Evolutionary conservation across 2,888 invertebrate species (phyloP).

Genomic region (Meandrusa payeni): DNA sequence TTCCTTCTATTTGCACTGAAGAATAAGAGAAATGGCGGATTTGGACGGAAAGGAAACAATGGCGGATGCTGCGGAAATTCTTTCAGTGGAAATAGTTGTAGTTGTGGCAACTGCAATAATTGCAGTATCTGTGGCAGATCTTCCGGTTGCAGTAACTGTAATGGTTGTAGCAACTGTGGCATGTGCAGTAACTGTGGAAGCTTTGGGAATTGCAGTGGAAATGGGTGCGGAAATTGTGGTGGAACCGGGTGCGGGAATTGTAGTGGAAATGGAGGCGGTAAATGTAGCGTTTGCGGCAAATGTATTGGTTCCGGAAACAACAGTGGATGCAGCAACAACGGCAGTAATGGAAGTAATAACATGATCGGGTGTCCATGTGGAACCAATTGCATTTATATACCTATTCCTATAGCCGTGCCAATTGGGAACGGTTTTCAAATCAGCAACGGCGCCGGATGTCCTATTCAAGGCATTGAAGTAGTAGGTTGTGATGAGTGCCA

Average conservation of each 20-base stretch:
- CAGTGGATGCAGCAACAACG: slow-evolving; percentile 8
- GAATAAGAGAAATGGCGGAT: slow-evolving; percentile 32
- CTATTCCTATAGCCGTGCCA: slow-evolving; percentile 32
- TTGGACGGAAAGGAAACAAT: slow-evolving; percentile 20
- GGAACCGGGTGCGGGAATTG: slow-evolving; percentile 2
- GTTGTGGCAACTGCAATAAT: slow-evolving; percentile 18
- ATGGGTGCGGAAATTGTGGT: slow-evolving; percentile 12
- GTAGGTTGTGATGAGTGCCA: slow-evolving; percentile 22
- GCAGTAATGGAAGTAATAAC: slow-evolving; percentile 2
- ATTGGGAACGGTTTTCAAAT: slow-evolving; percentile 13
- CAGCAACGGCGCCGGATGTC: slow-evolving; percentile 9
- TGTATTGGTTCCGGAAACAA: slow-evolving; percentile 5
- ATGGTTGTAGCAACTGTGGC: slow-evolving; percentile 16
- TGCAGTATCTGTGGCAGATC: slow-evolving; percentile 21
- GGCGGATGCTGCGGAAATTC: slow-evolving; percentile 26
- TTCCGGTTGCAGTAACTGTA: slow-evolving; percentile 9
- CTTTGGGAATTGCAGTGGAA: slow-evolving; percentile 15
- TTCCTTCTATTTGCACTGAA: slow-evolving; percentile 49
- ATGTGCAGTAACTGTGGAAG: slow-evolving; percentile 21
- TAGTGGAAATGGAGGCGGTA: slow-evolving; percentile 6
- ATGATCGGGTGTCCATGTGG: slow-evolving; percentile 7
- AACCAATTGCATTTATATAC: slow-evolving; percentile 27
- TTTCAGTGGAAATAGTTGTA: slow-evolving; percentile 13
- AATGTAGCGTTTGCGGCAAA: background rate
- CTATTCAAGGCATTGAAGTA: slow-evolving; percentile 15